Evolutionary conservation across 2,797 vertebrate genomes (phyloP).

Genomic region (Enteromius afrohamiltoni): DNA sequence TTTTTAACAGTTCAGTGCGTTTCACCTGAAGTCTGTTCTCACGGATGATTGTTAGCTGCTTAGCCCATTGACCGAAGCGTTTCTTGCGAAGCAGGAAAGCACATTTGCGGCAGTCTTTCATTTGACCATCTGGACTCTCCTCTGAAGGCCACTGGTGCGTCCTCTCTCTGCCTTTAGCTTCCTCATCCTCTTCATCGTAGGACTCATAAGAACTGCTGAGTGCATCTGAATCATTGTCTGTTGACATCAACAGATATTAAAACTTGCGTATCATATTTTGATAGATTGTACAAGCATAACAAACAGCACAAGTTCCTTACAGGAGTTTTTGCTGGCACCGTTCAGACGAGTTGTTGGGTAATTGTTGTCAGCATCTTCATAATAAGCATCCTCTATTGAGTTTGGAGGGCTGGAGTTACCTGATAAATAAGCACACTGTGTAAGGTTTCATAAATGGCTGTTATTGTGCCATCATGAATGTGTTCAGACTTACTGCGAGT

Average conservation of each 20-base stretch:
- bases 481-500: conserved; percentile 71
- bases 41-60: conserved; percentile 91
- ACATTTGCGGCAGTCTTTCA: conserved; percentile 91
- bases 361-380: conserved; percentile 95
- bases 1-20: not conserved
- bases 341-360: conserved; percentile 90
- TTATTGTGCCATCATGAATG: conserved; percentile 15
- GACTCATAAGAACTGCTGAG: conserved; percentile 98
- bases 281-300: not conserved
- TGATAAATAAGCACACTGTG: conserved; percentile 64
- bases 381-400: conserved; percentile 92
- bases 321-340: conserved; percentile 89
- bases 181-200: conserved; percentile 96
- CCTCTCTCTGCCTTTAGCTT: conserved; percentile 84
- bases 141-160: conserved; percentile 87
- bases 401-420: conserved; percentile 90
- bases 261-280: not conserved
- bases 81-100: conserved; percentile 96
- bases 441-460: conserved; percentile 8
- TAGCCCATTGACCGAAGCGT: conserved; percentile 96
- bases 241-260: conserved; percentile 3
- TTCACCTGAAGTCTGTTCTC: conserved; percentile 93
- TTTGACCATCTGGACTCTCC: conserved; percentile 85
- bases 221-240: conserved; percentile 97
- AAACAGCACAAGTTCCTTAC: conserved; percentile 71